Conservation (phyloP, 2,797 vertebrate species). For the Bradypodion ventrale region DNA sequence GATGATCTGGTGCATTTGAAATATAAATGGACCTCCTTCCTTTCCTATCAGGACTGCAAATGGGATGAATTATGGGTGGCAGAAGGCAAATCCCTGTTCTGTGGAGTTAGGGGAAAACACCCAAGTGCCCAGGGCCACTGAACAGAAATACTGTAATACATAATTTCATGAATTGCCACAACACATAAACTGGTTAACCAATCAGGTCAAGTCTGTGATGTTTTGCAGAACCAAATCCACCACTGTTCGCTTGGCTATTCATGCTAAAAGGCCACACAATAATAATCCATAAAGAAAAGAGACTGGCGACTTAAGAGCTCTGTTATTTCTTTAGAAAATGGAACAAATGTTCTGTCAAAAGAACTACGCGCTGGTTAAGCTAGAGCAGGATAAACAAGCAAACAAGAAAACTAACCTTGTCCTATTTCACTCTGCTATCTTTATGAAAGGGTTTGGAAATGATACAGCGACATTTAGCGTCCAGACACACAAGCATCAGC, state of each 20-base stretch:
- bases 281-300: neutral
- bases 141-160: neutral
- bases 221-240: neutral
- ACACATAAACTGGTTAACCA: neutral
- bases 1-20: neutral
- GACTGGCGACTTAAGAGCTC: neutral
- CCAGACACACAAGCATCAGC: neutral
- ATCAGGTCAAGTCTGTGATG: neutral
- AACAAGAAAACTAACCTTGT: neutral
- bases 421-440: neutral
- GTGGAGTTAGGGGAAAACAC: neutral
- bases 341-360: neutral
- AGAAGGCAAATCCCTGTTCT: neutral
- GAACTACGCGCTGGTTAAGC: neutral
- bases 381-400: neutral
- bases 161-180: neutral
- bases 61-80: neutral
- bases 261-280: neutral
- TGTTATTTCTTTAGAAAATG: neutral
- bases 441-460: neutral
- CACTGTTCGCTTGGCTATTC: neutral
- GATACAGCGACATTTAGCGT: neutral
- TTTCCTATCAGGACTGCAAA: no score
- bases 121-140: neutral
- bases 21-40: no score